A percentile compares a stretch with the other conserved stretches of the same genome.
Conservation (phyloP, 2,888 invertebrate species). For the Plagiodera versicolora region DNA sequence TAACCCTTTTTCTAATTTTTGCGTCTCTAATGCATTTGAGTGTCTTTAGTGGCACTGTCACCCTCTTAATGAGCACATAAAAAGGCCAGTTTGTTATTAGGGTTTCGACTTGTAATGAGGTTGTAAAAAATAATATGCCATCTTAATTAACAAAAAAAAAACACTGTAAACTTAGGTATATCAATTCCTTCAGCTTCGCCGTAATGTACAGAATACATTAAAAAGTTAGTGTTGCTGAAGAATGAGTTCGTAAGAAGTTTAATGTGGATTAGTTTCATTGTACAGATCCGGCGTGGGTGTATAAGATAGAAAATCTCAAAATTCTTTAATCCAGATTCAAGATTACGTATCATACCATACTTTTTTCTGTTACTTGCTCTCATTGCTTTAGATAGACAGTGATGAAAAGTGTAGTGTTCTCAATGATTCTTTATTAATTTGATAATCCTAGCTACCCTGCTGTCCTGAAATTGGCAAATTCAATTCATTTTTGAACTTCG, state of each 20-base stretch:
- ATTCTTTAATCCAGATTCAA: not conserved
- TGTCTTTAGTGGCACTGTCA: constrained; percentile 32
- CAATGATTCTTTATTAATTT: too few relatives aligned
- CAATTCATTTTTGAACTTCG: too few relatives aligned
- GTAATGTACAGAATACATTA: constrained; percentile 34
- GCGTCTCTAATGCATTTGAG: constrained; percentile 30
- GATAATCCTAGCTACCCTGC: too few relatives aligned
- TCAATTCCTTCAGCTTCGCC: constrained; percentile 31
- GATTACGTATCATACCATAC: too few relatives aligned
- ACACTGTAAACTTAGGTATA: constrained; percentile 29
- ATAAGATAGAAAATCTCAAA: not conserved
- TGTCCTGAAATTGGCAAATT: too few relatives aligned
- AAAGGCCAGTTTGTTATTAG: constrained; percentile 31
- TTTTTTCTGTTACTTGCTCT: too few relatives aligned
- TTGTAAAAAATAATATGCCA: constrained; percentile 38
- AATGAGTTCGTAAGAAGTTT: constrained; percentile 43
- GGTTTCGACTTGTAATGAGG: constrained; percentile 35
- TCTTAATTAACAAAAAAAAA: constrained; percentile 37
- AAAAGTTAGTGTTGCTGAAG: constrained; percentile 40
- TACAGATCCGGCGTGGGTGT: constrained; percentile 16
- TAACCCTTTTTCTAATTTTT: constrained; percentile 24
- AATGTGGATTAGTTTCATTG: constrained; percentile 37
- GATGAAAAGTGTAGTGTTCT: too few relatives aligned
- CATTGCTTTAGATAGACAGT: too few relatives aligned
- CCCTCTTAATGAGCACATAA: constrained; percentile 31